These are phyloP conservation scores for Smutsia gigantea DNA, from an alignment of 2,797 vertebrate genomes.

Conservation along the genomic window DNA sequence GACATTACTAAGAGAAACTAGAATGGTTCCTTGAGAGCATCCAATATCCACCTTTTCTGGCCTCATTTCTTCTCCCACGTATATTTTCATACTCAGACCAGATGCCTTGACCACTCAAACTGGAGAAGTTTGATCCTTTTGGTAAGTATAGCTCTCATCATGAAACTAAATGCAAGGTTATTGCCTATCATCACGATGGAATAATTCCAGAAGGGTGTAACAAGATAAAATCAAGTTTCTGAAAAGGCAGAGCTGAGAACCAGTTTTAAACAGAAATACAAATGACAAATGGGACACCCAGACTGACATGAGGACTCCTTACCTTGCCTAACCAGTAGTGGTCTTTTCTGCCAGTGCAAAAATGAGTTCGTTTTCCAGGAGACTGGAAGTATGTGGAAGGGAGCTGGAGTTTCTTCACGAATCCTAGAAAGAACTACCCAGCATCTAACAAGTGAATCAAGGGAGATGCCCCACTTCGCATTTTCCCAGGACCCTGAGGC, in stretches of 20 bases:
- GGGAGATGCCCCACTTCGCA: rapidly evolving
- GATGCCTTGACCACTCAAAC: neutral
- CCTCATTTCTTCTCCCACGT: neutral
- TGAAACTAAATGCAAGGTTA: neutral
- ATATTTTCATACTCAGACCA: slow-evolving; percentile 13
- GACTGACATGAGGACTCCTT: neutral
- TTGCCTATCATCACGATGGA: neutral
- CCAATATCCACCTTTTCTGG: neutral
- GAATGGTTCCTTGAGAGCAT: neutral
- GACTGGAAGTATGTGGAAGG: neutral
- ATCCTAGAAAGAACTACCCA: neutral
- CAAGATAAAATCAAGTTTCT: neutral
- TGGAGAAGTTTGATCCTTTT: neutral
- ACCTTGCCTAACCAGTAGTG: neutral
- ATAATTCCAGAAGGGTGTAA: neutral
- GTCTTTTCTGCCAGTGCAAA: neutral
- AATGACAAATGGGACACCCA: neutral
- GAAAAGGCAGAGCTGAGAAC: neutral
- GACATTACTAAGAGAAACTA: neutral
- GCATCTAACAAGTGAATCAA: neutral
- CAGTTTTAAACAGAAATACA: neutral
- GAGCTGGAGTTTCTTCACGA: neutral
- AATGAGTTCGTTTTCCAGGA: neutral
- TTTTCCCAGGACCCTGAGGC: neutral
- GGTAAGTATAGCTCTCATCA: neutral